These are phyloP conservation scores for Lochmaea capreae DNA, from an alignment of 2,888 invertebrate genomes.

Conservation along the genomic window DNA sequence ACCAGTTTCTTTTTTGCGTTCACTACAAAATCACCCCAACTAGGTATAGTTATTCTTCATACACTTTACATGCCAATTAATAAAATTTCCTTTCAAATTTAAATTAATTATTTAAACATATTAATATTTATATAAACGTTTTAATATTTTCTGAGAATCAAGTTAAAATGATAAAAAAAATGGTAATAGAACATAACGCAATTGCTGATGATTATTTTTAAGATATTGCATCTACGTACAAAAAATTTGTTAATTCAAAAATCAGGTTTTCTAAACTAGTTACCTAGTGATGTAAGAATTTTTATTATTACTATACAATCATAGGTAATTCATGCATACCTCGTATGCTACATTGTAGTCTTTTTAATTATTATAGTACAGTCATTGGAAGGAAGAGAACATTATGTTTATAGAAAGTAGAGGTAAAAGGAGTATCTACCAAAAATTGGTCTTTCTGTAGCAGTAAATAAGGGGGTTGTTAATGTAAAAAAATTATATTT, in stretches of 20 bases:
- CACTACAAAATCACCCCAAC: too few relatives aligned
- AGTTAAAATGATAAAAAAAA: background rate
- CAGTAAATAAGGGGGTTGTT: too few relatives aligned
- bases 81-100: background rate
- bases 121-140: background rate
- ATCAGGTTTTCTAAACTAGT: slow-evolving; percentile 19
- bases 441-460: too few relatives aligned
- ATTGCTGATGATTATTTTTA: slow-evolving; percentile 31
- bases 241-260: slow-evolving; percentile 24
- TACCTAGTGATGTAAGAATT: slow-evolving; percentile 29
- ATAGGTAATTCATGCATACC: background rate
- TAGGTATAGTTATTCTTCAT: too few relatives aligned
- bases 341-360: background rate
- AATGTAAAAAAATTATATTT: too few relatives aligned
- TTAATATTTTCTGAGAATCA: background rate
- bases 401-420: too few relatives aligned
- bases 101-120: background rate
- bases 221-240: slow-evolving; percentile 29
- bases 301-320: slow-evolving; percentile 19
- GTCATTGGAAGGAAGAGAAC: too few relatives aligned
- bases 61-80: background rate
- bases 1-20: too few relatives aligned
- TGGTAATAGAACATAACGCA: slow-evolving; percentile 7
- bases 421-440: too few relatives aligned
- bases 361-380: background rate